Base-by-base conservation (phyloP, 2,888 invertebrate genomes). In the Malthinus seriepunctatus region DNA sequence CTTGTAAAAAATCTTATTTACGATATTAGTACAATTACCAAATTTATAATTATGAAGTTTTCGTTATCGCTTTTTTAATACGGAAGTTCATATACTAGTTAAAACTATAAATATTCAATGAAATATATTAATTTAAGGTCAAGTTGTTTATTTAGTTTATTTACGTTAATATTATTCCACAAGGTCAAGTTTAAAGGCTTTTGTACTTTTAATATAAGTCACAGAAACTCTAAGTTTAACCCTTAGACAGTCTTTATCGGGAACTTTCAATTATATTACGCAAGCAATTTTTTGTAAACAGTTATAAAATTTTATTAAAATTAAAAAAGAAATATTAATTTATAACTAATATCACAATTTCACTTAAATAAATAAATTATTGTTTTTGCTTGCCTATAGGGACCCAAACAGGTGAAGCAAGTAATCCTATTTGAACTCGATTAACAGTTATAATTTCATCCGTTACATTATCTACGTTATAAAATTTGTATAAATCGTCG, bases 391-490 rank as follows among this genome's bases (percentile, higher is more conserved):
- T 59, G 15, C 37, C 54, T 12, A 31, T 10, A 23, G 56, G 72
- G 31, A 86, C 79, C 87, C 87, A 88, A 65, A 83, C 81, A 0
- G 87, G 87, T 3, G 83, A 80, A 34, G 85, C 84, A 37, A 86
- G 79, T 38, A 51, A 48, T 56, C 81, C 82, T 50, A 83, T 79
- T 64, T 83, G 79, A 8, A 89, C 87, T 50, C 90, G 81, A 57
- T 83, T 81, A 23, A 93, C 87, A 1, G 86, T 86, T 51, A 93
- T 90, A 49, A 83, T 76, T 76, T 93, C 92, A 67, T 93, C 91
- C 38, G 83, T 83, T 31, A 86, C 80, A 68, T 87, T 85, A 56
- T 86, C 85, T 1, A 86, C 84, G 69, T 88, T 88, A 78, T 94
- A 94, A 75, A 90, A 89, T 57, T 82, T 81, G 54, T 86, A 81